phyloP scores from a whole-genome alignment of 2,888 invertebrate genomes.

The Rotaria magnacalcarata region DNA sequence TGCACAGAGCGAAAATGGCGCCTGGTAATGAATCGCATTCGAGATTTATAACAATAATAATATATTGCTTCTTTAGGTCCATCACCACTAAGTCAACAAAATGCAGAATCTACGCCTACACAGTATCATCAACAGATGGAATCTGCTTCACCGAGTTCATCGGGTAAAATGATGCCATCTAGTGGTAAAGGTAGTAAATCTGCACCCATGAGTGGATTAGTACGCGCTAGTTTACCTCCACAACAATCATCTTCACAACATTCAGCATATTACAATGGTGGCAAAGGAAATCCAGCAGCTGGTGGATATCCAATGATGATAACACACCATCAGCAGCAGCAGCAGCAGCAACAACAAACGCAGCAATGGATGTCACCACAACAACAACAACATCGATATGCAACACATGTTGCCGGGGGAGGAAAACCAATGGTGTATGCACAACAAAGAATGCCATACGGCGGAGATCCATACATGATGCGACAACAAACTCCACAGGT shows the following conservation, averaged over 20 bases:
- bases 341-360: background rate
- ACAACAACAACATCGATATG: slow-evolving; percentile 13
- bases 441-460: background rate
- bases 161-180: slow-evolving; percentile 17
- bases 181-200: background rate
- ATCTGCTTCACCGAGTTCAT: background rate
- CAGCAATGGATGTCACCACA: background rate
- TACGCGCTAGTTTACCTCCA: background rate
- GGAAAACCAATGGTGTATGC: background rate
- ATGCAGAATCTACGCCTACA: background rate
- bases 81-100: background rate
- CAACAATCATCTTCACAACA: background rate
- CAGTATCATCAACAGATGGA: background rate
- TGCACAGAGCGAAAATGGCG: slow-evolving; percentile 24
- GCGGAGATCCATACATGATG: slow-evolving; percentile 6
- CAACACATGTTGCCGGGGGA: background rate
- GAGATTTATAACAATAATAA: too few species aligned
- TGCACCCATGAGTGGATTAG: background rate
- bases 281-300: slow-evolving; percentile 15
- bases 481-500: slow-evolving; percentile 11
- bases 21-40: background rate
- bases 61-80: background rate
- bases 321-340: background rate
- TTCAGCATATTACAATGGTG: slow-evolving; percentile 9
- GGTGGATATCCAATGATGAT: slow-evolving; percentile 10